Percentiles rank a stretch among this genome's conserved stretches.
Conservation (phyloP, 2,113 vertebrate species). For the Dasypus novemcinctus region DNA sequence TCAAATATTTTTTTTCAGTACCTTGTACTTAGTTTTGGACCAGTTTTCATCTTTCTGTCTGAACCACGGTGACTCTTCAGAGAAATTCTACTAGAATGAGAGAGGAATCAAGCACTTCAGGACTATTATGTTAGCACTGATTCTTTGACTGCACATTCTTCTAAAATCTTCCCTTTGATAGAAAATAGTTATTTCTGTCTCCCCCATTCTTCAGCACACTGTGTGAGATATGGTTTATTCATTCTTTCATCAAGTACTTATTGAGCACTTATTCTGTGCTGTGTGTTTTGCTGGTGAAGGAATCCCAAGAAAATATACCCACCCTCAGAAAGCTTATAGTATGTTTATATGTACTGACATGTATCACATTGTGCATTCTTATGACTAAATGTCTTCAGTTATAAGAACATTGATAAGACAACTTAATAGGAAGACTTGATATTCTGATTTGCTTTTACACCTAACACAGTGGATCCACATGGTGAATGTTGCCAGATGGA, state of each 20-base stretch:
- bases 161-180: neutral
- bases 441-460: neutral
- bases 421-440: neutral
- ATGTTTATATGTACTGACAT: neutral
- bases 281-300: neutral
- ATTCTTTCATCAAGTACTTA: neutral
- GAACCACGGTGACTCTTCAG: neutral
- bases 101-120: neutral
- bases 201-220: neutral
- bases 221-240: neutral
- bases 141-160: neutral
- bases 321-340: neutral
- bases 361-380: neutral
- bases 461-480: neutral
- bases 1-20: neutral
- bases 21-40: neutral
- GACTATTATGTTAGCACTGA: neutral
- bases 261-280: neutral
- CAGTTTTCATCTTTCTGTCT: neutral
- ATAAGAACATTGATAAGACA: neutral
- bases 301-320: neutral
- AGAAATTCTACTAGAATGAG: neutral
- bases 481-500: neutral
- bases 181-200: neutral
- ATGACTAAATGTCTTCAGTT: neutral